Evolutionary conservation across 1,140 invertebrate species (phyloP).

Genomic region (Patella vulgata): DNA sequence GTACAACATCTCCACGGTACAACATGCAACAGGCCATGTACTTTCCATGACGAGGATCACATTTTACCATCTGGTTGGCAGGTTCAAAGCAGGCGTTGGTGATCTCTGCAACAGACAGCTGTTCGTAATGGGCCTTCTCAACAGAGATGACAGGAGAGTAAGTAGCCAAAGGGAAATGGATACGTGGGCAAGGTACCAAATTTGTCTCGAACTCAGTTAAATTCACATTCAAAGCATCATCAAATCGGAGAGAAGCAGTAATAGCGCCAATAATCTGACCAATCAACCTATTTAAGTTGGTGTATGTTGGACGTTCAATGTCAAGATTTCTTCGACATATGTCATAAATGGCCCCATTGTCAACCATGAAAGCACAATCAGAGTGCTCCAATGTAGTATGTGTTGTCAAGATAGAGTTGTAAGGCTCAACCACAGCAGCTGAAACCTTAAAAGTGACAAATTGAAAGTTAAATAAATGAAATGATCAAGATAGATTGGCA

Average conservation of each 20-base stretch:
- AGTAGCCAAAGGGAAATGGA: conserved; percentile 48
- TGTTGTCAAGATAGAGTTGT: conserved; percentile 65
- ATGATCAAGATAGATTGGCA: too few relatives aligned
- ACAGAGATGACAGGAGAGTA: conserved; percentile 45
- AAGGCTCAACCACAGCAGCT: conserved; percentile 66
- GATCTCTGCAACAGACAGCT: conserved; percentile 77
- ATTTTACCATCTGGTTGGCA: conserved; percentile 90
- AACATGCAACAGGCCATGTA: conserved; percentile 80
- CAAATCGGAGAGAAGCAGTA: conserved; percentile 75
- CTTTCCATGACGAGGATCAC: conserved; percentile 86
- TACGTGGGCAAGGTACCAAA: conserved; percentile 64
- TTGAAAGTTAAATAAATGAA: too few relatives aligned
- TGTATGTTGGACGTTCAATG: conserved; percentile 77
- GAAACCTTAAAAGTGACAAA: conserved; percentile 64
- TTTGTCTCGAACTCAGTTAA: conserved; percentile 78
- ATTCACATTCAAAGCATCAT: conserved; percentile 77
- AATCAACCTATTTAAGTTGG: conserved; percentile 59
- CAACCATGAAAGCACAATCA: conserved; percentile 73
- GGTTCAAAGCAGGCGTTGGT: conserved; percentile 88
- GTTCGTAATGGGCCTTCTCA: conserved; percentile 57
- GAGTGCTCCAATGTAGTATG: conserved; percentile 67
- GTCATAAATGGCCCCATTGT: conserved; percentile 90
- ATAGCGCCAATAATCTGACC: conserved; percentile 70
- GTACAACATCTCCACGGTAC: conserved; percentile 70
- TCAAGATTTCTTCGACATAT: conserved; percentile 88